These are phyloP conservation scores for Hyperoodon ampullatus DNA, from an alignment of 2,113 vertebrate species.

Conservation along the genomic window DNA sequence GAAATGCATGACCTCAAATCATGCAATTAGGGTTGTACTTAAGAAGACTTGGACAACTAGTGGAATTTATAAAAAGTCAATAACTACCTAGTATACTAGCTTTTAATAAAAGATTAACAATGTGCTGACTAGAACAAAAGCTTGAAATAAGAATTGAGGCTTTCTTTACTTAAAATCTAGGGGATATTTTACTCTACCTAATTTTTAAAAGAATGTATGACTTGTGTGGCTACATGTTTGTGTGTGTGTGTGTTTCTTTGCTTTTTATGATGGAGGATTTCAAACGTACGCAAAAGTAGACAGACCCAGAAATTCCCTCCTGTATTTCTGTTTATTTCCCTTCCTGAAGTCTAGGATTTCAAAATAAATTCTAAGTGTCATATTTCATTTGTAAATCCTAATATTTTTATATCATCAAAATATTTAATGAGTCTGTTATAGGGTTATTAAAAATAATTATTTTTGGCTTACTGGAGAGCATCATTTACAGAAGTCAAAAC, in stretches of 20 bases:
- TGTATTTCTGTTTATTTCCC: not conserved
- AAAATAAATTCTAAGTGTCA: not conserved
- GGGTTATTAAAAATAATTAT: conserved; percentile 6
- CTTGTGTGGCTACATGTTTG: not conserved
- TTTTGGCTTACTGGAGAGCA: not conserved
- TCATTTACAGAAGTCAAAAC: not conserved
- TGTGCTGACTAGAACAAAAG: not conserved
- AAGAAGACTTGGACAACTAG: conserved; percentile 9
- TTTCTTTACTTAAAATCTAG: not conserved
- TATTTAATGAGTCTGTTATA: conserved; percentile 1
- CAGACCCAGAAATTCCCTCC: not conserved
- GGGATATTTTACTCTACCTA: not conserved
- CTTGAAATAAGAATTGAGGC: conserved; percentile 25
- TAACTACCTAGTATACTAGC: not conserved
- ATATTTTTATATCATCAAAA: conserved; percentile 32
- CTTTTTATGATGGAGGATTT: conserved; percentile 21
- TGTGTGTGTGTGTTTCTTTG: not conserved
- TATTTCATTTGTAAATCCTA: conserved; percentile 46
- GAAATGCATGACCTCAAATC: not conserved
- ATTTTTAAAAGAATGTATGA: not conserved
- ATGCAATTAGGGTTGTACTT: not conserved
- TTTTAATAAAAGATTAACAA: not conserved
- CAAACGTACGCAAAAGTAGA: not conserved
- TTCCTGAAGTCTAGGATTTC: conserved; percentile 23
- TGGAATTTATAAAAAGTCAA: not conserved